These are phyloP conservation scores for Ptilonorhynchus violaceus DNA, from an alignment of 2,113 vertebrate genomes.

Conservation along the genomic window DNA sequence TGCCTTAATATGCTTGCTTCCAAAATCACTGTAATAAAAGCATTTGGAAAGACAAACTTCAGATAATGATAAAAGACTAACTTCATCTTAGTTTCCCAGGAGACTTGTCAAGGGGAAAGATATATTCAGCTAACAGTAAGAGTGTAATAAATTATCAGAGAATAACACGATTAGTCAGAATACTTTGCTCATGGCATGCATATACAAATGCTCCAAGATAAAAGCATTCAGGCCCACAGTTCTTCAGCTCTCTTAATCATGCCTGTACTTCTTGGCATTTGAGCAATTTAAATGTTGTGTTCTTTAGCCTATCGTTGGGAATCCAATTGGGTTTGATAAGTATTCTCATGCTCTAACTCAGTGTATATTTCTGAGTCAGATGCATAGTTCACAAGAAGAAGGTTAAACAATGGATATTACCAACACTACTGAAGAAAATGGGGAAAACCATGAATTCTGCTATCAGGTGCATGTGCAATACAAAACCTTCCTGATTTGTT, in stretches of 20 bases:
- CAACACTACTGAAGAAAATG: neutral
- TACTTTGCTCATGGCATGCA: neutral
- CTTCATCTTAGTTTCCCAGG: neutral
- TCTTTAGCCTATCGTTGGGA: neutral
- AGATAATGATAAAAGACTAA: slow-evolving; percentile 11
- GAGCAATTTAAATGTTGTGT: neutral
- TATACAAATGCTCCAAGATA: neutral
- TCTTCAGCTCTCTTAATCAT: neutral
- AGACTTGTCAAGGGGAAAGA: neutral
- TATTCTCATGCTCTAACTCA: neutral
- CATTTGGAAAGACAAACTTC: slow-evolving; percentile 34
- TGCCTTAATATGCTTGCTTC: slow-evolving; percentile 6
- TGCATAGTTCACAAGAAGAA: neutral
- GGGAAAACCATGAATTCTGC: neutral
- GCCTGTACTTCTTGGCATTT: neutral
- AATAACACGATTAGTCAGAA: slow-evolving; percentile 10
- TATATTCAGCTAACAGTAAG: neutral
- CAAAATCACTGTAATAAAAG: slow-evolving; percentile 35
- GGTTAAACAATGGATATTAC: neutral
- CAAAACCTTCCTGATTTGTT: neutral
- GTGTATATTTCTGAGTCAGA: neutral
- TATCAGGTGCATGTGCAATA: neutral
- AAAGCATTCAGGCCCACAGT: neutral
- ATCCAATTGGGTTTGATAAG: neutral
- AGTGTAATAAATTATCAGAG: neutral